Conservation (phyloP, 1,140 invertebrate genomes). For the Micrasema minimum region DNA sequence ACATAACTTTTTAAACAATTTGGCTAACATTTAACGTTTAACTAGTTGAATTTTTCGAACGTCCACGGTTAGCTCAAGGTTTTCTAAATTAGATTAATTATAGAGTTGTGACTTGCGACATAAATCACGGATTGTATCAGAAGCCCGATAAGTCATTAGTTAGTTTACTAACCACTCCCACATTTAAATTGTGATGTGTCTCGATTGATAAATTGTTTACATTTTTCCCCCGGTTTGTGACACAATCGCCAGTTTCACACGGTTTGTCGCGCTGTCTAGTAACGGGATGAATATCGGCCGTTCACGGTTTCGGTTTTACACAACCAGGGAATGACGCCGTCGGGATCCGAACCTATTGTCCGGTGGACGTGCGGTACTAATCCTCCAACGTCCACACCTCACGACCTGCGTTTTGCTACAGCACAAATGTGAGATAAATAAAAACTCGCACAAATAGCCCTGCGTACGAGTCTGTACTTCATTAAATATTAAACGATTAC, state of each 20-base stretch:
- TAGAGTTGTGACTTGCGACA: no score
- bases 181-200: not conserved
- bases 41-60: no score
- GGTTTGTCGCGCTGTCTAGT: conserved; percentile 41
- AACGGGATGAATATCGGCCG: conserved; percentile 41
- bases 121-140: no score
- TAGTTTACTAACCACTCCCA: not conserved
- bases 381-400: conserved; percentile 26
- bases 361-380: conserved; percentile 46
- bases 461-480: no score
- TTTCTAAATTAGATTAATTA: no score
- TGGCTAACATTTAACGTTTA: no score
- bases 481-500: no score
- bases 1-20: no score
- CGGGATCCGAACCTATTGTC: conserved; percentile 47
- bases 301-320: conserved; percentile 38
- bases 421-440: no score
- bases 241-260: conserved; percentile 52
- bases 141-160: not conserved
- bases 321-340: conserved; percentile 25
- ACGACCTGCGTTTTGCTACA: conserved; percentile 21
- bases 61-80: no score
- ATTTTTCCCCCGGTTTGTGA: conserved; percentile 29
- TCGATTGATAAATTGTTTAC: conserved; percentile 38
- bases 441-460: no score